phyloP scores from a whole-genome alignment of 2,113 vertebrate genomes.

The Tichodroma muraria region DNA sequence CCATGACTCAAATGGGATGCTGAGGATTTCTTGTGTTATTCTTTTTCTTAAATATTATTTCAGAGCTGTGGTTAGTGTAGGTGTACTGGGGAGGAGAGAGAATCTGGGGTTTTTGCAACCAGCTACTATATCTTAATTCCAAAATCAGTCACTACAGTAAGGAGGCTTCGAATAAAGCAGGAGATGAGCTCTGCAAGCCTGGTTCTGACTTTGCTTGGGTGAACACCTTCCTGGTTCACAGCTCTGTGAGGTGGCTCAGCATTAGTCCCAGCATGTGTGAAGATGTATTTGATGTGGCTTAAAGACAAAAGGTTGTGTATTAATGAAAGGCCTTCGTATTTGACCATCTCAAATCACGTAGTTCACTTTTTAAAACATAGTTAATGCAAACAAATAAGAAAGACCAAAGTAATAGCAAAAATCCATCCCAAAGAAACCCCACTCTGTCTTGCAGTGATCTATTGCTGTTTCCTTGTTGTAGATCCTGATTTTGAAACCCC shows the following conservation, averaged over 20 bases:
- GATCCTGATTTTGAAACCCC: conserved; percentile 5
- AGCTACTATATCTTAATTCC: not conserved
- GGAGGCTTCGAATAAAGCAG: not conserved
- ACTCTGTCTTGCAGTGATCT: not conserved
- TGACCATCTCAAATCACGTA: not conserved
- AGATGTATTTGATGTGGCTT: not conserved
- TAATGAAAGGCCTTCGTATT: not conserved
- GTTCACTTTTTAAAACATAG: not conserved
- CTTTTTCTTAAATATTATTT: conserved; percentile 30
- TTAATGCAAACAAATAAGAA: not conserved
- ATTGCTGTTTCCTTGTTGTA: not conserved
- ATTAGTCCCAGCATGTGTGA: not conserved
- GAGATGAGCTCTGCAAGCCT: not conserved
- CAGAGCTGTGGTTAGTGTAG: conserved; percentile 32
- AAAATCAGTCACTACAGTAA: not conserved
- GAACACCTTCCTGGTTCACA: not conserved
- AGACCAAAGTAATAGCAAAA: not conserved
- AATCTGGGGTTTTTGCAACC: not conserved
- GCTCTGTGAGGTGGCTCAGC: not conserved
- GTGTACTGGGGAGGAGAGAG: not conserved
- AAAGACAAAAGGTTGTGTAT: not conserved
- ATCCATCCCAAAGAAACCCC: not conserved
- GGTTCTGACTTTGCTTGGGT: not conserved
- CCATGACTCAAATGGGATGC: conserved; percentile 29
- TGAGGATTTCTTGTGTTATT: conserved; percentile 21